Evolutionary conservation across 2,113 vertebrate species (phyloP).

Genomic region (Mobula hypostoma): DNA sequence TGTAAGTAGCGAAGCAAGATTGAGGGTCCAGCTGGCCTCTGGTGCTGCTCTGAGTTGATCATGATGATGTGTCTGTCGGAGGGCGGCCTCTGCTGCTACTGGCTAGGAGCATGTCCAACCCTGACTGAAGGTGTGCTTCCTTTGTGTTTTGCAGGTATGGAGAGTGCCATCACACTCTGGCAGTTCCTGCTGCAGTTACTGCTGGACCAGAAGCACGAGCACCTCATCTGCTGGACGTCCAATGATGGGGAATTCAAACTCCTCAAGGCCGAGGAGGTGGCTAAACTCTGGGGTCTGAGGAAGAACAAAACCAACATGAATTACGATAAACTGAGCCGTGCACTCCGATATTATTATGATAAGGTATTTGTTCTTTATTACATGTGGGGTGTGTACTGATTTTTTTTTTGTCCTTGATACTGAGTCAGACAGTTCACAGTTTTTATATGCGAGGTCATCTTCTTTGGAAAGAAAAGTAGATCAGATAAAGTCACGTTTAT

Average conservation of each 20-base stretch:
- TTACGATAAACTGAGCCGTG: slow-evolving; percentile 92
- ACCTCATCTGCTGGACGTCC: slow-evolving; percentile 93
- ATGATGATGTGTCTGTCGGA: no score
- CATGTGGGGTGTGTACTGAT: no score
- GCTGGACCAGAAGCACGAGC: slow-evolving; percentile 90
- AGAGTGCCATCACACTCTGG: slow-evolving; percentile 96
- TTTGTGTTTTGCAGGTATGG: slow-evolving; percentile 71
- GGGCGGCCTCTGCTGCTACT: neutral
- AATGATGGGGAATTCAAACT: slow-evolving; percentile 96
- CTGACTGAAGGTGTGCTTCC: neutral
- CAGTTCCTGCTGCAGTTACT: slow-evolving; percentile 97
- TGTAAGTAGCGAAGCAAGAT: no score
- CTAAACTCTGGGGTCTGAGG: slow-evolving; percentile 90
- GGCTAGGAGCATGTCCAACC: neutral
- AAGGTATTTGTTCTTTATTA: slow-evolving; percentile 61
- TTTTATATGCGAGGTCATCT: no score
- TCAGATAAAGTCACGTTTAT: no score
- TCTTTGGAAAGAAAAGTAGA: no score
- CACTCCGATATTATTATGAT: slow-evolving; percentile 93
- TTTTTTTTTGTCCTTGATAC: neutral
- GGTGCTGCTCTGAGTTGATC: no score
- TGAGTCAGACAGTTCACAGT: no score
- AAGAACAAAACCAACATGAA: slow-evolving; percentile 99
- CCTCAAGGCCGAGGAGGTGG: slow-evolving; percentile 92
- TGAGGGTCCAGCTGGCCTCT: no score